Evolutionary conservation across 2,888 invertebrate genomes (phyloP), one percentile per base, ranked within the genome.

Genomic region (Ochropacha duplaris): DNA sequence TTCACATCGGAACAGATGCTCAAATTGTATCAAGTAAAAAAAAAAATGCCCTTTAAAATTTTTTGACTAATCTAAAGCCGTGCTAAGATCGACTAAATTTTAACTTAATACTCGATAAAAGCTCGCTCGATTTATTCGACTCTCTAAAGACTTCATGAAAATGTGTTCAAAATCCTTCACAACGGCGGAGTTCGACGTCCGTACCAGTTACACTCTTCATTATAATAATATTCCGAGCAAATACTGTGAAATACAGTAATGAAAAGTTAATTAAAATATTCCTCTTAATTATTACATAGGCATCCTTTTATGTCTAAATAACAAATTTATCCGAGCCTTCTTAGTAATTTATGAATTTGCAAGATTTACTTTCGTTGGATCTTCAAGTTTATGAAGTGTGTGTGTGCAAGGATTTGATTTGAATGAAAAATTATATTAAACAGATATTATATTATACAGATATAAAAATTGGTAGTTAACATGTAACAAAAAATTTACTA

Each of bases 231-330:
- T 44, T 44, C 44, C 9, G 19, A n/a, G 44, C 44, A 44, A 44
- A 44, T 44, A 44, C 44, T 19, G 44, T 19, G 44, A 9, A 44
- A 44, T 44, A 16, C 44, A 19, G 19, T 44, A 19, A 44, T 44
- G 44, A 44, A 44, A 44, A 44, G 44, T 19, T 44, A 44, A 44
- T 44, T 44, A 44, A 44, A 44, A 44, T 44, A 19, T 44, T 44
- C n/a, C 19, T 44, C 19, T 44, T 44, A 44, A 44, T 44, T n/a
- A 50, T 26, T 19, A 16, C 19, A 44, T n/a, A 8, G 8, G 39
- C 16, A 8, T 44, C 39, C 16, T 44, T 44, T 19, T 44, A 44
- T 19, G 16, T 12, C 16, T 16, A 1, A 16, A n/a, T 44, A 44
- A 44, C 39, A 44, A 19, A 44, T 9, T 0, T 9, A 44, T 44